phyloP scores from a whole-genome alignment of 2,113 vertebrate genomes.

The Microcebus jonahi region DNA sequence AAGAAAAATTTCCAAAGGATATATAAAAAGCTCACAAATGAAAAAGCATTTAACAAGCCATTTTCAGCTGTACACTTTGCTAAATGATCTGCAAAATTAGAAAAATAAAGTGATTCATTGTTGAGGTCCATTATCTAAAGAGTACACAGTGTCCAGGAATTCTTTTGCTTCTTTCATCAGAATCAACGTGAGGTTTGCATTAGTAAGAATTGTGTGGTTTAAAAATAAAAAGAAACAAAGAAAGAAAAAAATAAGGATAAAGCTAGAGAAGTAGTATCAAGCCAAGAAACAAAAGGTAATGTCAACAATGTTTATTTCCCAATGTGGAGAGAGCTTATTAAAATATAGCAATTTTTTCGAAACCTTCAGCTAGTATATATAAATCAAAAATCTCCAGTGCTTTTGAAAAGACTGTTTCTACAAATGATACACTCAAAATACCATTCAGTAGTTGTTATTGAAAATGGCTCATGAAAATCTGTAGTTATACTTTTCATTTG shows the following conservation, averaged over 20 bases:
- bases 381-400: slow-evolving; percentile 16
- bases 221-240: not conserved
- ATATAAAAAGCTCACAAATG: not conserved
- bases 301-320: not conserved
- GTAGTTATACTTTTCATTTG: not conserved
- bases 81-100: slow-evolving; percentile 55
- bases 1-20: slow-evolving; percentile 31
- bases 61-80: slow-evolving; percentile 30
- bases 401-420: not conserved
- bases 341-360: not conserved
- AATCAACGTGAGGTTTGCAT: not conserved
- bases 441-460: not conserved
- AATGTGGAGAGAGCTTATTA: not conserved
- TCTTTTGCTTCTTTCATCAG: slow-evolving; percentile 30
- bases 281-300: not conserved
- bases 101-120: slow-evolving; percentile 42
- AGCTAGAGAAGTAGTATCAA: not conserved
- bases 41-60: slow-evolving; percentile 30
- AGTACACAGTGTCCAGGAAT: slow-evolving; percentile 34
- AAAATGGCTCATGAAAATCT: slow-evolving; percentile 31
- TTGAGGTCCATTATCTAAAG: slow-evolving; percentile 30
- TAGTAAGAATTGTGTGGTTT: not conserved
- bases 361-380: not conserved
- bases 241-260: not conserved
- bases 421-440: not conserved